These are phyloP conservation scores for Mayetiola destructor DNA, from an alignment of 2,888 invertebrate species.

Conservation along the genomic window DNA sequence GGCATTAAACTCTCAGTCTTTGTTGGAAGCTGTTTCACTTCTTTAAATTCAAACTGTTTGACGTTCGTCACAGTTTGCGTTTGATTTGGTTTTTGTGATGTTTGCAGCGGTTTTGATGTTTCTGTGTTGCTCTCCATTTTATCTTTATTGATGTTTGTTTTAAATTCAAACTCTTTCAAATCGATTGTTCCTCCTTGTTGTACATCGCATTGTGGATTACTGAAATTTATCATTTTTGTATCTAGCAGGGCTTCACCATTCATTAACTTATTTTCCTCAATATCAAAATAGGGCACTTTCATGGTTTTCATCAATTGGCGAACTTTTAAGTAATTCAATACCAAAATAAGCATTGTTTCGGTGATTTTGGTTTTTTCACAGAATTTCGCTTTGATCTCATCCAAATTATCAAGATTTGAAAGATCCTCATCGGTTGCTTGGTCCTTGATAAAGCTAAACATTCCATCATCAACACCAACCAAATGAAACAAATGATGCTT, in stretches of 20 bases:
- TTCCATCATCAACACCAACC: background rate
- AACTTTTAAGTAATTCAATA: constrained; percentile 26
- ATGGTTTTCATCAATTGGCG: constrained; percentile 24
- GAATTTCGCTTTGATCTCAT: constrained; percentile 24
- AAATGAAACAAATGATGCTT: background rate
- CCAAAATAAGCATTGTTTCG: constrained; percentile 27
- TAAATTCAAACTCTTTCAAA: too few relatives aligned
- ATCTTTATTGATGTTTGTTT: too few relatives aligned
- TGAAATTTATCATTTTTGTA: too few relatives aligned
- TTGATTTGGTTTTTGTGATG: background rate
- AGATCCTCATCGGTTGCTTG: background rate
- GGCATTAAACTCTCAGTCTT: background rate
- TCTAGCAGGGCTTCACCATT: background rate
- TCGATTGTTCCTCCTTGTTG: too few relatives aligned
- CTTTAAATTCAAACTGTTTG: background rate
- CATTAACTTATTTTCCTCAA: constrained; percentile 13
- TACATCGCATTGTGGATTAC: too few relatives aligned
- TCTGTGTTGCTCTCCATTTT: background rate
- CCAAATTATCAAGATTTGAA: background rate
- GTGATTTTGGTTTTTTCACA: constrained; percentile 24
- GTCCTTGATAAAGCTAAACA: background rate
- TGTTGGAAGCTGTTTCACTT: background rate
- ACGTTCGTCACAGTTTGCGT: background rate
- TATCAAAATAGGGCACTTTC: constrained; percentile 16
- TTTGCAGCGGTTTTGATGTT: background rate